A percentile compares a stretch with the other conserved stretches of the same genome.
These are phyloP conservation scores for Diabrotica virgifera DNA, from an alignment of 1,140 invertebrate species.

Conservation along the genomic window DNA sequence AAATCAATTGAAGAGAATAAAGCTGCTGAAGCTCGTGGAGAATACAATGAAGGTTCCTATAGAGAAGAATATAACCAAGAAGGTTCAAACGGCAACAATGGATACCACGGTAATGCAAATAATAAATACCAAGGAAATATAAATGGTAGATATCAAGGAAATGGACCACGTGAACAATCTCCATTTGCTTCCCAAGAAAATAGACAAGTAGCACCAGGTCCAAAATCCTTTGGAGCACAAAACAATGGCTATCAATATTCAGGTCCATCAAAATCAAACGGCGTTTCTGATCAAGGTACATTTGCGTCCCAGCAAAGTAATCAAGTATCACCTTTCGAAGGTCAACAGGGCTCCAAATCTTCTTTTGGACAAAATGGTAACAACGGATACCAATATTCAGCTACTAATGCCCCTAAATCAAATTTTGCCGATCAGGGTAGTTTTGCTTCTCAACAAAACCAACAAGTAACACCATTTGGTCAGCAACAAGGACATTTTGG, in stretches of 20 bases:
- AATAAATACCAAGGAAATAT: neutral
- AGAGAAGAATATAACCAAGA: neutral
- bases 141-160: neutral
- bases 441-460: neutral
- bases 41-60: constrained; percentile 30
- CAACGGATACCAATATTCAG: neutral
- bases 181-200: neutral
- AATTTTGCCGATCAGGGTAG: neutral
- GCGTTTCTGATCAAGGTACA: neutral
- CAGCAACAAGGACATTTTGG: neutral
- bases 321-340: neutral
- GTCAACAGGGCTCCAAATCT: neutral
- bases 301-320: neutral
- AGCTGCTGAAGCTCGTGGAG: constrained; percentile 37
- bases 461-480: neutral
- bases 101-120: neutral
- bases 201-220: neutral
- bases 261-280: neutral
- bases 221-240: neutral
- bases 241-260: neutral
- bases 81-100: neutral
- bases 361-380: neutral
- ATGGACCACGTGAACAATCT: neutral
- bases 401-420: neutral
- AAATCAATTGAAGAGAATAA: constrained; percentile 51